Evolutionary conservation across 2,797 vertebrate species (phyloP), one percentile per base, ranked within the genome.

Genomic region (Lindbergichthys nudifrons): DNA sequence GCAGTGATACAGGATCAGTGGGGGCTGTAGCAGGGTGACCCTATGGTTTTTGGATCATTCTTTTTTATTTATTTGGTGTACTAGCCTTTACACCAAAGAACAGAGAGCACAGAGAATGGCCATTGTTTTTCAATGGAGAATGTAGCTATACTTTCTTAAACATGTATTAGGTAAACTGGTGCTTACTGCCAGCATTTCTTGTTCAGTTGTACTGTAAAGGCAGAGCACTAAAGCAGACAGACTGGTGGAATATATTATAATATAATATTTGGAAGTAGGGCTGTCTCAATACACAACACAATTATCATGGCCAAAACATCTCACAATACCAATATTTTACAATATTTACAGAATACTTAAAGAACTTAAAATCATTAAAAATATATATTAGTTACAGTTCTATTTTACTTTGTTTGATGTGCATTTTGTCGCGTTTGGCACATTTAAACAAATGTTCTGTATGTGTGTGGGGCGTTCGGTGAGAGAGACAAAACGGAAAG

Each of bases 1-100:
- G 81, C 32, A 76, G 86, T 91, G 79, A 89, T 91, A 77, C 57
- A 59, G 88, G 79, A 70, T 87, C 75, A 90, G 52, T 81, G 72
- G 72, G 82, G 81, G 75, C 78, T 78, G 72, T 70, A 56, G 63
- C 77, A 43, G 47, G 36, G 70, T 70, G 56, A 70, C 60, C 82
- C 77, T 88, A 23, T 75, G 18, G 3, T 36, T 67, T 46, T 39
- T 50, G 6, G 13, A 3, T 53, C 26, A 26, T 4, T 42, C 12
- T 62, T 54, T 8, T 43, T 2, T 54, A 26, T 26, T 26, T 26
- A 26, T 26, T 26, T 26, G 26, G 10, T 58, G n/a, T 19, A 3
- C 5, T 47, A 15, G 26, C 12, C 0, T 6, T 65, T n/a, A 60
- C 26, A 19, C 46, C 13, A 60, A 42, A 13, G 30, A 47, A 26